Percentiles rank a stretch among this genome's conserved stretches.
Conservation (phyloP, 2,888 invertebrate genomes). For the Siphlonurus alternatus region DNA sequence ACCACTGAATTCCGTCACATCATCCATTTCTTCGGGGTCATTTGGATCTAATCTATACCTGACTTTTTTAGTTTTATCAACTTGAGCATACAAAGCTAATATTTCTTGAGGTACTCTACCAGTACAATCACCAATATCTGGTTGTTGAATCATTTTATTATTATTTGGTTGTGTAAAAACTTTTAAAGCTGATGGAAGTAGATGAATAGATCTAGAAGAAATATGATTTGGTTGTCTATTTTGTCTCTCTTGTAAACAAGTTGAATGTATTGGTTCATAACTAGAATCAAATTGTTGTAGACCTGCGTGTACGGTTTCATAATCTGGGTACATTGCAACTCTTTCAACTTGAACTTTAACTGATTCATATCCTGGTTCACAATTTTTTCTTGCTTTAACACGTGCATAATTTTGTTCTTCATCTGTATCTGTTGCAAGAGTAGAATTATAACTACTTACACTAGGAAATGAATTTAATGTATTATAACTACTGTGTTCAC, state of each 20-base stretch:
- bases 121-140: neutral
- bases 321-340: conserved; percentile 14
- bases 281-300: conserved; percentile 11
- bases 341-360: conserved; percentile 4
- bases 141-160: conserved; percentile 2
- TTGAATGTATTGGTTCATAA: conserved; percentile 12
- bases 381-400: conserved; percentile 10
- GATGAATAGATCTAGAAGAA: conserved; percentile 1
- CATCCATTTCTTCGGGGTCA: neutral
- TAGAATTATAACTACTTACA: conserved; percentile 12
- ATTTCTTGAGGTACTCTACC: neutral
- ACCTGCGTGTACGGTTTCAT: conserved; percentile 13
- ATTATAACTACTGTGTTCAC: conserved; percentile 11
- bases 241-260: conserved; percentile 4
- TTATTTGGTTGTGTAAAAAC: conserved; percentile 10
- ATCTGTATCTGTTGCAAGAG: conserved; percentile 11
- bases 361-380: conserved; percentile 2
- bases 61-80: conserved; percentile 18
- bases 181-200: conserved; percentile 12
- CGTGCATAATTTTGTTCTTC: conserved; percentile 10
- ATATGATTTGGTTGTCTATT: neutral
- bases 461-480: conserved; percentile 13
- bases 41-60: conserved; percentile 12
- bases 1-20: neutral
- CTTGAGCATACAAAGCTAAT: conserved; percentile 18